Conservation (phyloP, 2,888 invertebrate genomes). For the Coenonympha glycerion region DNA sequence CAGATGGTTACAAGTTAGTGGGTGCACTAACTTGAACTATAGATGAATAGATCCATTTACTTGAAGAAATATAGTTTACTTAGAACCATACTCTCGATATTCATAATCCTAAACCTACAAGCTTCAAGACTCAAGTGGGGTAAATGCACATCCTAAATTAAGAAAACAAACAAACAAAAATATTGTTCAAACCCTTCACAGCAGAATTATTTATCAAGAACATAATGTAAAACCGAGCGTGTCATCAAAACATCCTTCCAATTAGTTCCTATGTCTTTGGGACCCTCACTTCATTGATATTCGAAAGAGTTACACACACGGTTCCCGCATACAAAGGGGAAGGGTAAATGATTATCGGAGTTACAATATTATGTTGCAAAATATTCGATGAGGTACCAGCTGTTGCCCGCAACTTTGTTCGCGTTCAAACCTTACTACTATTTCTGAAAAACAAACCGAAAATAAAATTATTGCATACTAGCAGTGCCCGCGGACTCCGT, state of each 20-base stretch:
- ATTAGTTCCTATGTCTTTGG: constrained; percentile 13
- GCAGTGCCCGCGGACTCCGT: too few species aligned
- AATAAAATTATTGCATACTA: too few species aligned
- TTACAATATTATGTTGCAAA: background rate
- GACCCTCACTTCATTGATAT: constrained; percentile 16
- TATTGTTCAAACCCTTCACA: background rate
- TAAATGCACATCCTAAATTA: background rate
- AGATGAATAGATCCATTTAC: too few species aligned
- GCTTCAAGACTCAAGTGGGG: too few species aligned
- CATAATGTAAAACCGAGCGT: constrained; percentile 4
- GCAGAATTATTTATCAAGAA: constrained; percentile 1
- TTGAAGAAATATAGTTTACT: too few species aligned
- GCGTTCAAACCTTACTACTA: too few species aligned
- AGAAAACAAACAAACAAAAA: background rate
- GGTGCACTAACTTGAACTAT: too few species aligned
- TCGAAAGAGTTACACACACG: background rate
- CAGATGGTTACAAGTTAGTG: too few species aligned
- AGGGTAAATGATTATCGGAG: constrained; percentile 2
- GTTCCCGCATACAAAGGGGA: background rate
- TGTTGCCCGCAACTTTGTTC: too few species aligned
- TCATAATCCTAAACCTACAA: background rate
- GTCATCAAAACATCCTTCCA: constrained; percentile 16
- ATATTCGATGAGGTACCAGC: too few species aligned
- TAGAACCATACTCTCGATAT: too few species aligned
- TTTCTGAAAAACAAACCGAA: too few species aligned